Percentiles rank a stretch among this genome's conserved stretches.
Conservation (phyloP, 2,797 vertebrate species). For the Ptychadena robeensis region DNA sequence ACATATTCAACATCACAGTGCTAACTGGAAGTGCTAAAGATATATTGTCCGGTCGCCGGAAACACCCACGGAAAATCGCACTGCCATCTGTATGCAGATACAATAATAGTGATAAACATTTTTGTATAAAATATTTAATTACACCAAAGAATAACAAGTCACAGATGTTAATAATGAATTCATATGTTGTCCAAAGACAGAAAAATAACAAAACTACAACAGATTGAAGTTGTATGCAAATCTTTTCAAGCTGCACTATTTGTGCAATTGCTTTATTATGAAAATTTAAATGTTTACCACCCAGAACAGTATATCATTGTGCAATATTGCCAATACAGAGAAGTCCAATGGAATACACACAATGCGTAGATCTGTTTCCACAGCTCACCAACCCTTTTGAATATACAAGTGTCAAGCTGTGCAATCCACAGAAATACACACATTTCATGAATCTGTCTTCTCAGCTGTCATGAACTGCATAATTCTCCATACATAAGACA, state of each 20-base stretch:
- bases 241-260: background rate
- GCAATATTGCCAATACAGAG: too few species aligned
- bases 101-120: background rate
- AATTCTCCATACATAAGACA: too few species aligned
- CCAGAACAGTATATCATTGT: too few species aligned
- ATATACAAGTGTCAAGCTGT: too few species aligned
- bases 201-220: too few species aligned
- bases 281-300: too few species aligned
- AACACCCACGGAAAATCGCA: slow-evolving; percentile 94
- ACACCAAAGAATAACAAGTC: background rate
- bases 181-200: background rate
- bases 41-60: slow-evolving; percentile 84
- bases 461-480: too few species aligned
- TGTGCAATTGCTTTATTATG: background rate
- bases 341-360: too few species aligned
- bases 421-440: too few species aligned
- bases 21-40: slow-evolving; percentile 86
- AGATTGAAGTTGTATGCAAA: background rate
- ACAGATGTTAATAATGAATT: background rate
- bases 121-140: background rate
- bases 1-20: slow-evolving; percentile 88
- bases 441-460: too few species aligned
- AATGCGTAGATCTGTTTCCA: too few species aligned
- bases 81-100: slow-evolving; percentile 84
- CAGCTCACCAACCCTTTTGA: too few species aligned